phyloP scores from a whole-genome alignment of 2,888 invertebrate species.

The Hirtodrosophila confusa region DNA sequence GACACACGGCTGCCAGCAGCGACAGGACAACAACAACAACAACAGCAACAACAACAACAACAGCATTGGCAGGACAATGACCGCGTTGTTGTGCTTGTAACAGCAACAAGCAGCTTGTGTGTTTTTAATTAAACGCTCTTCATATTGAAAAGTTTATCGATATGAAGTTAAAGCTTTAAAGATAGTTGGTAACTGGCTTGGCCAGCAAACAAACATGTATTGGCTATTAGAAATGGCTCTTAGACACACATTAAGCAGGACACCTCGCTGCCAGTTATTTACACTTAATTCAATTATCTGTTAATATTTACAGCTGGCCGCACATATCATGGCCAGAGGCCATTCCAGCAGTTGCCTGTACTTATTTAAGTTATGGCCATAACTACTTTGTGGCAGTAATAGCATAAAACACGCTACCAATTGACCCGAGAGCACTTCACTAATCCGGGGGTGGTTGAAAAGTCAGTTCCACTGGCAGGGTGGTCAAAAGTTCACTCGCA shows the following conservation, averaged over 20 bases:
- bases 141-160: constrained; percentile 34
- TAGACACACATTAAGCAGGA: constrained; percentile 12
- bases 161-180: constrained; percentile 37
- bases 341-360: constrained; percentile 24
- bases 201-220: constrained; percentile 15
- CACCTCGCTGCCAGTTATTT: constrained; percentile 56
- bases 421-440: constrained; percentile 19
- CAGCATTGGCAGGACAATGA: background rate
- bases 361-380: constrained; percentile 39
- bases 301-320: constrained; percentile 58
- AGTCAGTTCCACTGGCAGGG: constrained; percentile 24
- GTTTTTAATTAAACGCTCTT: constrained; percentile 66
- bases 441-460: constrained; percentile 36
- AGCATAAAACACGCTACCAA: constrained; percentile 47
- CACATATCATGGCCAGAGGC: constrained; percentile 35
- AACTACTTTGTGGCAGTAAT: constrained; percentile 16
- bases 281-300: constrained; percentile 79
- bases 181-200: constrained; percentile 2
- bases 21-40: constrained; percentile 15
- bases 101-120: constrained; percentile 13
- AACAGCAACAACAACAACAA: constrained; percentile 11
- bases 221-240: constrained; percentile 29
- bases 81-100: constrained; percentile 14
- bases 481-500: constrained; percentile 53
- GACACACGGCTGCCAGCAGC: constrained; percentile 49